Evolutionary conservation across 2,888 invertebrate genomes (phyloP).

Genomic region (Leucophenga maculata): DNA sequence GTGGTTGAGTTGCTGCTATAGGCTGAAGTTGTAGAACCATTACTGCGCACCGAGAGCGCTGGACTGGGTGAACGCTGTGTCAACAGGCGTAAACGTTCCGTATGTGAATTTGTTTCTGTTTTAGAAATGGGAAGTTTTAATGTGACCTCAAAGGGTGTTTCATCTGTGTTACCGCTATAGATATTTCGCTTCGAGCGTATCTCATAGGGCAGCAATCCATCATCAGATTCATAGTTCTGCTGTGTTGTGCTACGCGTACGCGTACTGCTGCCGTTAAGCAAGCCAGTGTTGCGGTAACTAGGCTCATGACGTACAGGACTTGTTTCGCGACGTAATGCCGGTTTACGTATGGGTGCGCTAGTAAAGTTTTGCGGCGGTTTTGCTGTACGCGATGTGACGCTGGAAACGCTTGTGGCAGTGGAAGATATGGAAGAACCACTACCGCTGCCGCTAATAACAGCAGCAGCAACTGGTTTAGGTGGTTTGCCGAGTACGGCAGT

Average conservation of each 20-base stretch:
- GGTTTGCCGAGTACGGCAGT: neutral
- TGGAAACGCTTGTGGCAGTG: constrained; percentile 38
- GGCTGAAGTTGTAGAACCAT: constrained; percentile 23
- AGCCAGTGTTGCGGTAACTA: constrained; percentile 20
- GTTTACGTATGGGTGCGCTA: neutral
- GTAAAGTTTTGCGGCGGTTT: neutral
- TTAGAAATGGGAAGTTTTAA: constrained; percentile 59
- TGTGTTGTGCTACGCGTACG: neutral
- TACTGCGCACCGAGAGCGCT: constrained; percentile 63
- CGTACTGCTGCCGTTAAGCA: neutral
- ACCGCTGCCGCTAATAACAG: constrained; percentile 37
- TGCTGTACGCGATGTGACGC: neutral
- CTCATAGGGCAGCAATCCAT: constrained; percentile 36
- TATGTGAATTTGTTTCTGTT: constrained; percentile 39
- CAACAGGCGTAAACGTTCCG: constrained; percentile 54
- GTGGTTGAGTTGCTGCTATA: constrained; percentile 33
- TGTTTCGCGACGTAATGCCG: constrained; percentile 46
- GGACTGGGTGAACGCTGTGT: constrained; percentile 77
- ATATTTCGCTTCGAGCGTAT: neutral
- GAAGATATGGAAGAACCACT: constrained; percentile 53
- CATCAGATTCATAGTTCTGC: constrained; percentile 43
- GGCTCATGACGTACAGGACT: constrained; percentile 43
- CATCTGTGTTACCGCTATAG: neutral
- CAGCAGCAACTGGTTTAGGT: constrained; percentile 38
- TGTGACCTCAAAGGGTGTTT: constrained; percentile 60